Evolutionary conservation across 2,113 vertebrate species (phyloP).

Genomic region (Atrichornis clamosus): DNA sequence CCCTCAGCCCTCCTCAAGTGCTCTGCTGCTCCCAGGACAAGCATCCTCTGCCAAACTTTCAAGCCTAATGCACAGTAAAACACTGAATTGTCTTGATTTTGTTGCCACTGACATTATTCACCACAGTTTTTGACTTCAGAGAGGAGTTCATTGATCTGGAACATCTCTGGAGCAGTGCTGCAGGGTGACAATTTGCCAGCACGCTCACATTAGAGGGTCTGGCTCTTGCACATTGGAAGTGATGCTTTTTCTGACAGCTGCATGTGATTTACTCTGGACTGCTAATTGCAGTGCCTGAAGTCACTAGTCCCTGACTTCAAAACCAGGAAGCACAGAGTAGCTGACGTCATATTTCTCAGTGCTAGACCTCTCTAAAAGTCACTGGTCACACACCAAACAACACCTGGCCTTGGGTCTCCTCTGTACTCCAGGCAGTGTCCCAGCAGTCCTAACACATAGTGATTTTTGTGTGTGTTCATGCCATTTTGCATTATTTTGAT

Average conservation of each 20-base stretch:
- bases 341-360: background rate
- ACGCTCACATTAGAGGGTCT: rapidly evolving
- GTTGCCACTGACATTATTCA: background rate
- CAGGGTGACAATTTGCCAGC: background rate
- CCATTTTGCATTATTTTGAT: background rate
- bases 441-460: background rate
- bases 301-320: background rate
- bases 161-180: background rate
- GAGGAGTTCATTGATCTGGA: background rate
- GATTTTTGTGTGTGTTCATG: background rate
- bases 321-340: background rate
- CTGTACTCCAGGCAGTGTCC: background rate
- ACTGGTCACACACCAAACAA: no score
- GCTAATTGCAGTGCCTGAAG: background rate
- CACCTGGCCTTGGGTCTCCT: background rate
- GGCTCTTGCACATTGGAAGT: rapidly evolving
- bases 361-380: background rate
- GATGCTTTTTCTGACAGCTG: background rate
- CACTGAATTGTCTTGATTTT: background rate
- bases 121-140: background rate
- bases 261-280: background rate
- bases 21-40: background rate
- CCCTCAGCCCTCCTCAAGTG: background rate
- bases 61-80: background rate
- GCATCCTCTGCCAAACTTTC: background rate